Base-by-base conservation (phyloP, 1,140 invertebrate genomes). In the Leptopilina clavipes region DNA sequence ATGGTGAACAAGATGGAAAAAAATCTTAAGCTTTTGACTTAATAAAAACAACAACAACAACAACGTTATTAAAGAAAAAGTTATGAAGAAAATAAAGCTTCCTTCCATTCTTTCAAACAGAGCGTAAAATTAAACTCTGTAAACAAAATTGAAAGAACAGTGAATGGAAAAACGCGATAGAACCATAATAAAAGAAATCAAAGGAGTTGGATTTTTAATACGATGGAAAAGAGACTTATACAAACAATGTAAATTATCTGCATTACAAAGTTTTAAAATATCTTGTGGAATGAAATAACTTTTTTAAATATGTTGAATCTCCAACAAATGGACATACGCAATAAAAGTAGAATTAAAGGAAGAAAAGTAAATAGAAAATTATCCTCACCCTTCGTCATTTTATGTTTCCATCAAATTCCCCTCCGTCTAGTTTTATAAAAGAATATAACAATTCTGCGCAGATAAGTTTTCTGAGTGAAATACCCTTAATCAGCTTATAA, bases 401-500 rank as follows among this genome's bases (percentile, higher is more conserved):
- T 22, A 59, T 25, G 19, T 8, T 25, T 65, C 18, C 56, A 65
- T n/a, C 22, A 14, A 10, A 25, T 31, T 5, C 11, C 11, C 12
- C 54, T 22, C 3, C 1, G 10, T 59, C n/a, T n/a, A n/a, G n/a
- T 1, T 18, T 59, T 12, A 11, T 59, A 22, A 59, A n/a, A 59
- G 18, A 22, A 59, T 19, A 19, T 31, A 12, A 3, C 22, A 11
- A n/a, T 65, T 65, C 56, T 25, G 1, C 11, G 22, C 31, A 3
- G 22, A 7, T 25, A 40, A 31, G 22, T 65, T 25, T 14, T 14
- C 19, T 5, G 8, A 65, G 6, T 65, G 56, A 65, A 31, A n/a
- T 65, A 5, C 22, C 56, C 74, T 72, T 79, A 70, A 76, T 76
- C 75, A 74, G 75, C 75, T 79, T 74, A 76, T 74, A 40, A 76